Base-by-base conservation (phyloP, 2,797 vertebrate genomes). In the Lagocephalus sceleratus region DNA sequence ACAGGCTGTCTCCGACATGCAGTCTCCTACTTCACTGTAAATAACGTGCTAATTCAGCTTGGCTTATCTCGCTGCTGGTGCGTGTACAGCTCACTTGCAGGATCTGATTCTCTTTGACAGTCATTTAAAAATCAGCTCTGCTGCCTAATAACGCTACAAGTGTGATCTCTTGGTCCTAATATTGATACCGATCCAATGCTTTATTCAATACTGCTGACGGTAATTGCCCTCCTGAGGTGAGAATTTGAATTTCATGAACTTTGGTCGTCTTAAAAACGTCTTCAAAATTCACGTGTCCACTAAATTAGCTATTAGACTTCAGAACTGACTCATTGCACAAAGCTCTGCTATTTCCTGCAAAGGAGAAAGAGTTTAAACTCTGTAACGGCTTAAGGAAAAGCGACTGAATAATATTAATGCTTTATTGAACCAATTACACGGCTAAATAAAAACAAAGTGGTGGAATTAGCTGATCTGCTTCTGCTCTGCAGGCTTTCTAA, bases 161-260 rank as follows among this genome's bases (percentile, higher is more conserved):
- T 52, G 47, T 52, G 47, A 47, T 60, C 21, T 40, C 22, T 0
- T 4, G 47, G 46, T 52, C n/a, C 22, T 48, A 6, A 45, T 61
- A 57, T 57, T 60, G 46, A 73, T 49, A 58, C 47, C 46, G 51
- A 58, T 47, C 22, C 15, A 21, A 3, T 29, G 48, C 23, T 54
- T 44, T 43, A 40, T 41, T 51, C 15, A 57, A 39, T 38, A 8
- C 51, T 43, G 22, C 59, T 63, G 68, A 58, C 25, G 14, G 51
- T 23, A 23, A 19, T n/a, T 48, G 51, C 47, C 51, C 59, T 46
- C 57, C 44, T 11, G 51, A 54, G 44, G 42, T 57, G 2, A 2
- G 7, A 35, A 58, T 64, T 63, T 58, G 14, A 16, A 16, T 40
- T 40, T 40, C 5, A 40, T 15, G 39, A 40, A 16, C 39, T 15